Base-by-base conservation (phyloP, 2,888 invertebrate species). In the Campoplex nolae region DNA sequence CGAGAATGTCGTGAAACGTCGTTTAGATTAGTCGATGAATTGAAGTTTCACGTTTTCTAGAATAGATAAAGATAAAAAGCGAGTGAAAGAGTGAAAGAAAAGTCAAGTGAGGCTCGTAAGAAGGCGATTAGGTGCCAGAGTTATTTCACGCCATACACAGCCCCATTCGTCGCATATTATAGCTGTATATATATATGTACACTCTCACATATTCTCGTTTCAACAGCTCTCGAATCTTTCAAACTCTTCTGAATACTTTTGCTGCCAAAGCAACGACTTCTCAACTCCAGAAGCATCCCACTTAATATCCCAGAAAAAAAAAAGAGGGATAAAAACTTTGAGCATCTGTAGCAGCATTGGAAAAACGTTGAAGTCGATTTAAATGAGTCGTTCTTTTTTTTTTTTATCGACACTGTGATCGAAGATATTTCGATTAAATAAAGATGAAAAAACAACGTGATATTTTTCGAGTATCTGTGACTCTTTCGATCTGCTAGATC, bases 121-220 rank as follows among this genome's bases (percentile, higher is more conserved):
- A 73, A 71, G 88, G 87, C 89, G 90, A 91, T 92, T 92, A 92
- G 89, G 88, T 89, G 87, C 84, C 83, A 88, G 90, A 91, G 90
- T 91, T 92, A 90, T 91, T 89, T 89, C 85, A 89, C 90, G 90
- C 85, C 84, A 73, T 78, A 79, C 89, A 89, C 88, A 88, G 77
- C 74, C 88, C 89, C 85, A 38, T 7, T n/a, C 23, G 32, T 56
- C 3, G 90, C 54, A 67, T 42, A 58, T 3, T 6, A 38, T 38
- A 38, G 6, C 38, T 38, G 38, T 74, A 56, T 7, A 75, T 67
- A 18, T 45, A 62, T 16, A 18, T 45, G 45, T 16, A 70, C 80
- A 51, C 78, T 70, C 68, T 35, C 32, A 11, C 56, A 62, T 70
- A 83, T 56, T 51, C 76, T 73, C 80, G 62, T 86, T 86, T 86